Evolutionary conservation across 2,888 invertebrate species (phyloP), one percentile per base, ranked within the genome.

Genomic region (Athalia circularis): DNA sequence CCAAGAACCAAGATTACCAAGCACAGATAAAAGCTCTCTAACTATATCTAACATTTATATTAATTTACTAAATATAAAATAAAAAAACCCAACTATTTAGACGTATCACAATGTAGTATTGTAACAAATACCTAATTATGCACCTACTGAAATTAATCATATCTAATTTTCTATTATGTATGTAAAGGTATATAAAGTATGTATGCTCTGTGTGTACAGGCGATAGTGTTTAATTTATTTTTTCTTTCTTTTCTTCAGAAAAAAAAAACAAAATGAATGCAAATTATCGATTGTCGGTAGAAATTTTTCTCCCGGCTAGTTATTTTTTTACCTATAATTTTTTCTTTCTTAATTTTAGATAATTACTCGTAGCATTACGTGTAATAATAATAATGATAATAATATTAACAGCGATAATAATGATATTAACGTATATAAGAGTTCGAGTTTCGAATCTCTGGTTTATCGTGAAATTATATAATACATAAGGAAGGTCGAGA

Each of bases 1-100:
- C 88, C 88, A 89, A 87, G 88, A 87, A 87, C 88, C 89, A 89
- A 89, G 88, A 87, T 89, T 89, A 86, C 87, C 89, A 88, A 88
- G 83, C 85, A 79, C 81, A 83, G 79, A 81, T 82, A 83, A 80
- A 77, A 59, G 76, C 79, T 82, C 80, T 77, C 70, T 77, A 67
- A 79, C 65, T 67, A 77, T 77, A 80, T 77, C 65, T 79, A 29
- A 29, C 29, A 29, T 29, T 29, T 29, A 29, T 29, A 29, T 29
- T 1, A 29, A 29, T 29, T 29, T 29, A 61, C 76, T 79, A 68
- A 75, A 77, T 47, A 52, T 62, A 68, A 50, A 54, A 57, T 0
- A 15, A 67, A 78, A 77, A 62, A 48, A 29, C 8, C 13, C n/a
- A 29, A n/a, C 45, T 67, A 67, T 65, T 48, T 68, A 45, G 50